Base-by-base conservation (phyloP, 2,888 invertebrate species). In the Apotomis capreana region DNA sequence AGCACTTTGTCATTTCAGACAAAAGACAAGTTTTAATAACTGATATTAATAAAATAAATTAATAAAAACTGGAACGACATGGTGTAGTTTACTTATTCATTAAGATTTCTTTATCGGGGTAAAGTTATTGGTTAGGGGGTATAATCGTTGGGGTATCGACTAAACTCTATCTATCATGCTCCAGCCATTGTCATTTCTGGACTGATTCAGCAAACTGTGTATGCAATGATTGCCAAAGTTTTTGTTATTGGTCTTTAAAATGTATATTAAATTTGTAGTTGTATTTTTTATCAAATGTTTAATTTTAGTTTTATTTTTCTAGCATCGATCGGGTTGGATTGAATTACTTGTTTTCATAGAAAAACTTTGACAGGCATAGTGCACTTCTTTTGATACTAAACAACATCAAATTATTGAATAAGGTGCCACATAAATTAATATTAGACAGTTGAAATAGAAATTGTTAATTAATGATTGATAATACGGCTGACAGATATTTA, bases 391-490 rank as follows among this genome's bases (percentile, higher is more conserved):
- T 69, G 79, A 79, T 78, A 80, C 81, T 80, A 83, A 79, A 88
- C 87, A 84, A 88, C 87, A 88, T 85, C 84, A 76, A 87, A 73
- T 80, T 78, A 79, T 84, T 81, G 81, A 82, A 79, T 82, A 82
- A 69, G 75, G 83, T 85, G 85, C 84, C 80, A 86, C 81, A 84
- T 80, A 78, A 74, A 80, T 76, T 77, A 79, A 79, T 75, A 78
- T 80, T 80, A 84, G 79, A 61, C 77, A 78, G 74, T 74, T 81
- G 81, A 77, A 80, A 74, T 75, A 80, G 76, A 83, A 79, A 76
- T 82, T 77, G 78, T 79, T 80, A 76, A 77, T 78, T 78, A 77
- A 76, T 74, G 73, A 60, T 76, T 80, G 76, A 80, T 69, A 79
- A 76, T 75, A 76, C 76, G 81, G 69, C 77, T 79, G 78, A 76